Conservation (phyloP, 2,797 vertebrate species). For the Xenentodon cancila region DNA sequence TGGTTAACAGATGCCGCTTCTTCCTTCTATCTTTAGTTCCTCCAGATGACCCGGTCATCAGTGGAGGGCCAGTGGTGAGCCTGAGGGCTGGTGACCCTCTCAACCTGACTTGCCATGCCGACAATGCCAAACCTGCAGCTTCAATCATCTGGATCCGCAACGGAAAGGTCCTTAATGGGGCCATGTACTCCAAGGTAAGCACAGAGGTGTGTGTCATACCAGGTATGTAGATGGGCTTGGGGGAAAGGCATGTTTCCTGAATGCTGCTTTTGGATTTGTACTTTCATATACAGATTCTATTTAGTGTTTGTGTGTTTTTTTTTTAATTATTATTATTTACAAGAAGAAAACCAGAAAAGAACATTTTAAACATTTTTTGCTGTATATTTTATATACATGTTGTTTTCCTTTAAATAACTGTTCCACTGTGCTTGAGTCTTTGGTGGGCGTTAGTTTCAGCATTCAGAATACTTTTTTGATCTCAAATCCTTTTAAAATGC, state of each 20-base stretch:
- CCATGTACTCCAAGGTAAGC: constrained; percentile 97
- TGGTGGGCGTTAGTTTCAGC: constrained; percentile 48
- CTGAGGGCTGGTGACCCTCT: constrained; percentile 93
- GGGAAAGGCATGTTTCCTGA: neutral
- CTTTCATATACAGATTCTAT: neutral
- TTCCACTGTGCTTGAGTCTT: constrained; percentile 37
- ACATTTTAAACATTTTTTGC: neutral
- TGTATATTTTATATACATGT: neutral
- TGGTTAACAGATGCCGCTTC: constrained; percentile 1
- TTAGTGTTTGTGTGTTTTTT: neutral
- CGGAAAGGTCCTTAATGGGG: constrained; percentile 94
- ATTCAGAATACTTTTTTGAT: constrained; percentile 53
- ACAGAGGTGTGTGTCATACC: constrained; percentile 71
- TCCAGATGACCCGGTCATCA: constrained; percentile 94
- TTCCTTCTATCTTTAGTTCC: constrained; percentile 84
- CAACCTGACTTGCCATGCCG: constrained; percentile 96
- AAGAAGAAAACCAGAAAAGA: neutral
- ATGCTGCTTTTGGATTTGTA: too few species aligned
- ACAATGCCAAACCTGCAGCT: constrained; percentile 96
- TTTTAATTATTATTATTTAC: neutral
- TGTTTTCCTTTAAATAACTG: constrained; percentile 32
- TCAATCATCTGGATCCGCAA: constrained; percentile 96
- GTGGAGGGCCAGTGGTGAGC: constrained; percentile 93
- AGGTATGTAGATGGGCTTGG: constrained; percentile 27
- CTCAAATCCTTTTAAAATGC: constrained; percentile 60